phyloP scores from a whole-genome alignment of 2,113 vertebrate species.

The Casuarius casuarius region DNA sequence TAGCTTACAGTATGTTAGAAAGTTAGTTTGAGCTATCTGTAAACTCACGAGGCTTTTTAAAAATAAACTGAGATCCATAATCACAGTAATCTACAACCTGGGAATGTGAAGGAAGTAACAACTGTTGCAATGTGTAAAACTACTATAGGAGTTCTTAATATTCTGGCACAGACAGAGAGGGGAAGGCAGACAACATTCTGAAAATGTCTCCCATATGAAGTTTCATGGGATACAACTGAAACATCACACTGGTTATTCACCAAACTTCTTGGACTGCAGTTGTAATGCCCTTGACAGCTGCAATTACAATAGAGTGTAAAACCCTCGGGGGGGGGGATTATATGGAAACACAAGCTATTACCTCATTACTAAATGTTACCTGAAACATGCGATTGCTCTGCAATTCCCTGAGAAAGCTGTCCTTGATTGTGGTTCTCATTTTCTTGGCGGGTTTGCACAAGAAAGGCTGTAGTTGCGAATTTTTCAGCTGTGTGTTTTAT shows the following conservation, averaged over 20 bases:
- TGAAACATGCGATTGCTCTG: slow-evolving; percentile 55
- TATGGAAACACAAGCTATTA: neutral
- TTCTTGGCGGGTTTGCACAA: slow-evolving; percentile 46
- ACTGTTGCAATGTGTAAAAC: neutral
- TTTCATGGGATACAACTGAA: neutral
- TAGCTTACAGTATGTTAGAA: neutral
- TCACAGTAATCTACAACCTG: neutral
- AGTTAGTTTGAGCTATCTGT: neutral
- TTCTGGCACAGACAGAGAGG: no score
- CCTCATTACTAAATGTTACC: slow-evolving; percentile 30
- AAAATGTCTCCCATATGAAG: neutral
- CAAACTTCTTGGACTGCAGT: neutral
- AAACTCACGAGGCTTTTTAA: neutral
- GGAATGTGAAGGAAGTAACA: neutral
- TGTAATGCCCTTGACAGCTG: neutral
- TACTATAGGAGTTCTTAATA: no score
- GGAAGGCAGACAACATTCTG: neutral
- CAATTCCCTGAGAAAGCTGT: slow-evolving; percentile 36
- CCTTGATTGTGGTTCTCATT: slow-evolving; percentile 3
- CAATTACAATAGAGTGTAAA: neutral
- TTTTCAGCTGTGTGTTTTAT: slow-evolving; percentile 60
- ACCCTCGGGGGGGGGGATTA: no score
- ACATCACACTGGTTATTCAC: neutral
- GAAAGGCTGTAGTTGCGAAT: slow-evolving; percentile 65
- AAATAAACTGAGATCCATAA: neutral